These are phyloP conservation scores for Tragelaphus buxtoni DNA, from an alignment of 2,113 vertebrate genomes.

Conservation along the genomic window DNA sequence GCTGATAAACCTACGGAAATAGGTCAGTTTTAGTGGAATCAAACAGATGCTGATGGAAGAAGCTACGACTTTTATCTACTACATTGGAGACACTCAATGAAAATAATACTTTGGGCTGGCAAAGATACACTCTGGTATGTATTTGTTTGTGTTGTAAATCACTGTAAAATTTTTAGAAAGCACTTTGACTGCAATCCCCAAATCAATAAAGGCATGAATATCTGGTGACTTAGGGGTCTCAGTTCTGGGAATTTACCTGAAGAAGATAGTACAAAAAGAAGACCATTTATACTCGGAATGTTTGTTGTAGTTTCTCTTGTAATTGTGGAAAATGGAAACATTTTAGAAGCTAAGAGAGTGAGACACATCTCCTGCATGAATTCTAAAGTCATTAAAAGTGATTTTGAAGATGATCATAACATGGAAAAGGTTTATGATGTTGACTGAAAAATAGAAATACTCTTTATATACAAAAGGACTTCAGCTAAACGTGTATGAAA, in stretches of 20 bases:
- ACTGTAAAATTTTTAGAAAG: neutral
- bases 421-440: neutral
- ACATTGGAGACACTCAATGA: neutral
- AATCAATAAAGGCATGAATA: neutral
- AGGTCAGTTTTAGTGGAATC: neutral
- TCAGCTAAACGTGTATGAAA: neutral
- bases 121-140: neutral
- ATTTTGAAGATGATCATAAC: neutral
- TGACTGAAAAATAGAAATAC: neutral
- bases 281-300: neutral
- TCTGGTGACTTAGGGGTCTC: neutral
- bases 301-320: neutral
- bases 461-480: neutral
- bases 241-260: neutral
- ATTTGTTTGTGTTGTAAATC: neutral
- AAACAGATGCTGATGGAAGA: neutral
- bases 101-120: neutral
- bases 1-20: neutral
- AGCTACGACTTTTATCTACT: neutral
- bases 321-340: neutral
- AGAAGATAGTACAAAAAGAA: neutral
- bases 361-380: neutral
- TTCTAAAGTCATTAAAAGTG: neutral
- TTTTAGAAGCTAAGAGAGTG: neutral
- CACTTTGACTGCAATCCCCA: neutral